Evolutionary conservation across 2,888 invertebrate genomes (phyloP), one percentile per base, ranked within the genome.

Genomic region (Napeogenes inachia): DNA sequence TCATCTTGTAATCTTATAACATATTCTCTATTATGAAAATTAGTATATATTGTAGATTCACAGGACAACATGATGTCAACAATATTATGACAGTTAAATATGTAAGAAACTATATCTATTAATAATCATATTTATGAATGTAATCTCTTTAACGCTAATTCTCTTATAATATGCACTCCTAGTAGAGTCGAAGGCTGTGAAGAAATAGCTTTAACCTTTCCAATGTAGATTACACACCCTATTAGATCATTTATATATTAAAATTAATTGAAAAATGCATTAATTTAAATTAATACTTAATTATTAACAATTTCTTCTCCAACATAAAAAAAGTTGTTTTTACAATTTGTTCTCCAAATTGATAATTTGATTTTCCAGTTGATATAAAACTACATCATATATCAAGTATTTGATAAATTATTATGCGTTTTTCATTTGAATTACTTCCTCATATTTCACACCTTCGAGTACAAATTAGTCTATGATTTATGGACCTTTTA

Each of bases 161-260:
- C 62, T 68, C 64, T 60, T 21, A 21, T 21, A 21, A 21, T 61
- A 72, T 70, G 80, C 85, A 85, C 83, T 86, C 81, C 84, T 85
- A 78, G 73, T 75, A 77, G 76, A 80, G 83, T 84, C 82, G 78
- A 87, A 82, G 89, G 89, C 89, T 90, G 89, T 90, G 89, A 89
- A 79, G 79, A 83, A 79, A 81, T 84, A 89, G 89, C 89, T 90
- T 90, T 90, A 89, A 89, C 85, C 86, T 84, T 71, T 71, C 80
- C 85, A 81, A 71, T 83, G 79, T 88, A 85, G 81, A 82, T 21
- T 80, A 85, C 60, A 60, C 70, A 59, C 60, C 57, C 56, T 63
- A 57, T 60, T 42, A 33, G 30, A 50, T 45, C 13, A 42, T 59
- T 21, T 53, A 55, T 57, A n/a, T 54, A 45, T 42, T 13, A 58